Evolutionary conservation across 2,113 vertebrate genomes (phyloP), one percentile per base, ranked within the genome.

Genomic region (Oenanthe melanoleuca): DNA sequence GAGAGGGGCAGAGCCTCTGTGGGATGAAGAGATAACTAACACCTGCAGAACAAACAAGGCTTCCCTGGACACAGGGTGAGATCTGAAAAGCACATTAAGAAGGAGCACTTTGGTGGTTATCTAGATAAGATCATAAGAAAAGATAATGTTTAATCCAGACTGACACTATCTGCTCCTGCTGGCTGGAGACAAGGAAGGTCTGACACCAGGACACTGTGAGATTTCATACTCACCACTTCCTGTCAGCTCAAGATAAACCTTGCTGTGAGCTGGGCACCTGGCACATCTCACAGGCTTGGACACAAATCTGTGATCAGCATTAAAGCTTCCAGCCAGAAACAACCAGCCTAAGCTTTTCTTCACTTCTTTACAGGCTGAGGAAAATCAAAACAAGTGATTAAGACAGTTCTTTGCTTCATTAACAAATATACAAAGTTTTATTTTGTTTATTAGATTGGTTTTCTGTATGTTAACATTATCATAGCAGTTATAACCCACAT

Each of bases 361-460:
- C 45, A 23, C 31, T 75, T 81, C 77, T 64, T 67, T n/a, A 29
- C 1, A 65, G 49, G 91, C 87, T 88, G 77, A 90, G 67, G 61
- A 70, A 77, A 56, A 93, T 57, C 26, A 80, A 94, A 91, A 77
- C 66, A 95, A 96, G 84, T 15, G 57, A 92, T 94, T 88, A 95
- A 93, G 91, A 95, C 88, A 10, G 93, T 93, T 72, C 77, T 92
- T 91, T 75, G 65, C 94, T 93, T 95, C 77, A 50, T 93, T 95
- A 92, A 90, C 96, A 96, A 96, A 95, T 91, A 95, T 79, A 96
- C 69, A 95, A 96, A 91, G 69, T 79, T 95, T 95, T 95, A 95
- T 92, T 94, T 92, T 89, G 38, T 94, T 96, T 94, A 96, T 93
- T 95, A 93, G 89, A 89, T 89, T 38, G 55, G 20, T 93, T 93